These are phyloP conservation scores for Odontomachus brunneus DNA, from an alignment of 1,140 invertebrate genomes.

Conservation along the genomic window DNA sequence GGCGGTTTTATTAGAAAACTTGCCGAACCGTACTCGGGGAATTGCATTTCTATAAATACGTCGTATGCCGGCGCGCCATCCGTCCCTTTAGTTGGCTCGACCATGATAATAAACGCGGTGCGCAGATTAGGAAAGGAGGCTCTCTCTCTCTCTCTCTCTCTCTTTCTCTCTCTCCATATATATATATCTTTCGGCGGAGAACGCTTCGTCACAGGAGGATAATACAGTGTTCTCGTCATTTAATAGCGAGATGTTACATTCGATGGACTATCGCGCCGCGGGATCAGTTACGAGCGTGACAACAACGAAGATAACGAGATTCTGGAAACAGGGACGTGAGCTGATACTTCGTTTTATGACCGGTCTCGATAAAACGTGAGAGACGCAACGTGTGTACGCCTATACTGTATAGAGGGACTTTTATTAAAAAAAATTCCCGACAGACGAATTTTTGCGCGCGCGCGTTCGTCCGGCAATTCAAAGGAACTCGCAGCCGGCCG, in stretches of 20 bases:
- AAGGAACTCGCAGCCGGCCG: background rate
- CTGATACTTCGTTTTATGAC: background rate
- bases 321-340: too few species aligned
- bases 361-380: background rate
- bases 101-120: background rate
- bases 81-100: background rate
- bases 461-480: background rate
- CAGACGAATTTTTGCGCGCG: background rate
- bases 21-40: background rate
- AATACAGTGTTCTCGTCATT: background rate
- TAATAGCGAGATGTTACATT: too few species aligned
- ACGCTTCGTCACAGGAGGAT: too few species aligned
- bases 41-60: conserved; percentile 45
- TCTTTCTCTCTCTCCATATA: too few species aligned
- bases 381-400: too few species aligned
- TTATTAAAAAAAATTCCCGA: background rate
- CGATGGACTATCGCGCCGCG: too few species aligned
- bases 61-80: background rate
- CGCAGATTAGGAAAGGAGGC: background rate
- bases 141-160: too few species aligned
- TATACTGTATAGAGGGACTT: too few species aligned
- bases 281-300: too few species aligned
- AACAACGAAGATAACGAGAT: too few species aligned
- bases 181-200: too few species aligned
- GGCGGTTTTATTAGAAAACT: conserved; percentile 35